Base-by-base conservation (phyloP, 2,888 invertebrate genomes). In the Gasteruption jaculator region DNA sequence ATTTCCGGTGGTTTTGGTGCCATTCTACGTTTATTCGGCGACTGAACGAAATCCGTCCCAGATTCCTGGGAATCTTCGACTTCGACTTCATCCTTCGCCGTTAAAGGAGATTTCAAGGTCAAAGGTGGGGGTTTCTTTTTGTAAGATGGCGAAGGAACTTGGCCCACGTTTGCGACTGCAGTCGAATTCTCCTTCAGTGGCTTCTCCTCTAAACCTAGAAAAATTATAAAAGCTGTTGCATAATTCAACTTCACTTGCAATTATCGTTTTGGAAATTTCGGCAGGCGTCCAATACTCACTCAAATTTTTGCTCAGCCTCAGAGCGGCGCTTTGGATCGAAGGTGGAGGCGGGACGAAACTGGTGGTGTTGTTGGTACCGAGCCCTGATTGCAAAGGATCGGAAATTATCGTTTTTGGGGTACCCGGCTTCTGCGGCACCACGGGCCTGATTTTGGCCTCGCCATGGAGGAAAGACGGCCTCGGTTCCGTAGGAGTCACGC, bases 401-500 rank as follows among this genome's bases (percentile, higher is more conserved):
- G 15, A n/a, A 5, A 38, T 42, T 36, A 4, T 43, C 49, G 3
- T 16, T 2, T 3, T 16, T 14, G 12, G 31, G 47, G 78, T 71
- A 48, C 76, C 75, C 0, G 88, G 87, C 68, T 87, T 88, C 45
- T 80, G 81, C 7, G 86, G 86, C 46, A 86, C 72, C 54, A 79
- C 79, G 1, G 88, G 86, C 58, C 80, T 81, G 32, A 76, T 74
- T n/a, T 71, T 68, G 31, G 21, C n/a, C 7, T 54, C 34, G 29
- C 82, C 81, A 55, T 88, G 87, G 25, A 88, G 72, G 61, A 89
- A 87, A 3, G 87, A 86, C 5, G 81, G 75, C 16, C 85, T 64
- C 0, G 78, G 76, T 47, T 76, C 74, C 65, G 52, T 76, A 72
- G 50, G 67, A 18, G 54, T 24, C 18, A 50, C 30, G 7, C 46